Percentiles rank a stretch among this genome's conserved stretches.
Conservation (phyloP, 2,888 invertebrate genomes). For the Cheilosia vulpina region DNA sequence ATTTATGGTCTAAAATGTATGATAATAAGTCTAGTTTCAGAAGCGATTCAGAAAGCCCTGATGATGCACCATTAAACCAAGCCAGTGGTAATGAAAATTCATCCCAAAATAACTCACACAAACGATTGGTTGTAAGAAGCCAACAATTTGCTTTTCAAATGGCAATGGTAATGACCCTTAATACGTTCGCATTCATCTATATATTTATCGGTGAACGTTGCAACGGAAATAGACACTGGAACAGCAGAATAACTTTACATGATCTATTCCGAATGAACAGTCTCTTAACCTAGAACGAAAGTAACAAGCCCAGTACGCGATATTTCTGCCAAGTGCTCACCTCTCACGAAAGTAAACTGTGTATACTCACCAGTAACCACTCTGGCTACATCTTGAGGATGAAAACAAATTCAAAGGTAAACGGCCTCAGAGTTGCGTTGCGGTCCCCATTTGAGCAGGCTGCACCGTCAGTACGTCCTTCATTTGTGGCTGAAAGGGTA, state of each 20-base stretch:
- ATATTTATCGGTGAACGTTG: background rate
- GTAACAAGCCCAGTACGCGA: constrained; percentile 8
- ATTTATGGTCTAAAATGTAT: too few species aligned
- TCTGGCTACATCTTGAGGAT: background rate
- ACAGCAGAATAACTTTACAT: background rate
- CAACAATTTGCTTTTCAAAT: too few species aligned
- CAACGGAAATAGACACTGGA: background rate
- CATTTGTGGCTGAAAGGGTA: constrained; percentile 11
- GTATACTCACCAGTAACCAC: background rate
- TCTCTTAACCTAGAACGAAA: constrained; percentile 40
- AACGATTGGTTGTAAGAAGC: too few species aligned
- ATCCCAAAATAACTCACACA: too few species aligned
- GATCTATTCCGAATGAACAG: background rate
- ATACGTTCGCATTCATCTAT: too few species aligned
- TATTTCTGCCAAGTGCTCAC: background rate
- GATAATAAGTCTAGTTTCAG: too few species aligned
- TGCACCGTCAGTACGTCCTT: constrained; percentile 6
- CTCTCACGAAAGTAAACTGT: background rate
- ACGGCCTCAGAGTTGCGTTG: constrained; percentile 14
- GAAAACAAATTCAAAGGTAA: constrained; percentile 32
- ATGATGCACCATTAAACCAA: too few species aligned
- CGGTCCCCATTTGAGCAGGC: background rate
- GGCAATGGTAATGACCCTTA: too few species aligned
- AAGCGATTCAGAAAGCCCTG: too few species aligned
- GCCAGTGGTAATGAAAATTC: too few species aligned